Conservation (phyloP, 2,113 vertebrate species). For the Cyprinodon tularosa region DNA sequence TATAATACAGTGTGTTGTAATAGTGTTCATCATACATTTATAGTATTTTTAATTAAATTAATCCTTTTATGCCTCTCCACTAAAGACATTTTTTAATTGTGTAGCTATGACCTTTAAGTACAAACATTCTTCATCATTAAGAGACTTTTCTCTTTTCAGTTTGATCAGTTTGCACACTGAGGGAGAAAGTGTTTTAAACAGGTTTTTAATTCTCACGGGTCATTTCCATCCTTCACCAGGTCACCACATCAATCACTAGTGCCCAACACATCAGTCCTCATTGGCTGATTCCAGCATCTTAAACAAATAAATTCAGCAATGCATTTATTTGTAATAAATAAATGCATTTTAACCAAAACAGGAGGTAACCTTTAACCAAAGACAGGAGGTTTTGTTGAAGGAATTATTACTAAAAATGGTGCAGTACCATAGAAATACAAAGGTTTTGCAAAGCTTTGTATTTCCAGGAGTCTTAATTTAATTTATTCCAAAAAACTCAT, state of each 20-base stretch:
- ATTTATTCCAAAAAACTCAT: too few relatives aligned
- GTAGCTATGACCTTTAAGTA: background rate
- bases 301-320: slow-evolving; percentile 18
- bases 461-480: too few relatives aligned
- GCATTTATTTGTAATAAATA: background rate
- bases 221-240: slow-evolving; percentile 78
- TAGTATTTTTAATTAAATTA: too few relatives aligned
- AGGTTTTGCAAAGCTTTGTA: too few relatives aligned
- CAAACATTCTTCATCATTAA: background rate
- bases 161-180: slow-evolving; percentile 8
- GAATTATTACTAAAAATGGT: too few relatives aligned
- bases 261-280: slow-evolving; percentile 83
- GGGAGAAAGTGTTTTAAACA: slow-evolving; percentile 14
- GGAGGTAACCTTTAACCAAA: background rate
- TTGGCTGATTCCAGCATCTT: slow-evolving; percentile 49
- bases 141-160: background rate
- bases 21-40: too few relatives aligned
- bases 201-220: slow-evolving; percentile 55
- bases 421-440: too few relatives aligned
- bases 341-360: too few relatives aligned
- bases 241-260: slow-evolving; percentile 85
- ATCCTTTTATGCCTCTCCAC: too few relatives aligned
- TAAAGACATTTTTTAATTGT: too few relatives aligned
- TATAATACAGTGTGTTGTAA: too few relatives aligned
- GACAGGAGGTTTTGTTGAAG: background rate